Evolutionary conservation across 2,113 vertebrate species (phyloP).

Genomic region (Thymallus thymallus): DNA sequence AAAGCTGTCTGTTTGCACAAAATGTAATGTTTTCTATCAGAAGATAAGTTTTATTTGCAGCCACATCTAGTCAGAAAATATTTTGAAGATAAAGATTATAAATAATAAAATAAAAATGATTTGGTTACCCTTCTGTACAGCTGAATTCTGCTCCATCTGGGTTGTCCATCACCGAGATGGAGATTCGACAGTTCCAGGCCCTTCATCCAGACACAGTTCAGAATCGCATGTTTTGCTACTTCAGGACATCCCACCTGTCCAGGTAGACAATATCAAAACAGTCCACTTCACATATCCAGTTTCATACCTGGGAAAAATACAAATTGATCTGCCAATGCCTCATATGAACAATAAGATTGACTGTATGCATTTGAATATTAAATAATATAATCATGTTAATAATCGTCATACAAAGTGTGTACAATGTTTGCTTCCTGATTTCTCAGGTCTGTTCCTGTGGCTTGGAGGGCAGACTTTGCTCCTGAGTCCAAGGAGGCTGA

Average conservation of each 20-base stretch:
- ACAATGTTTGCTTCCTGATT: not conserved
- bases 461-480: slow-evolving; percentile 80
- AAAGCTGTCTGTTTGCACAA: too few relatives aligned
- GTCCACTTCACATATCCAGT: too few relatives aligned
- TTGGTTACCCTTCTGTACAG: slow-evolving; percentile 51
- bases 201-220: slow-evolving; percentile 54
- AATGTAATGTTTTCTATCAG: too few relatives aligned
- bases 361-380: too few relatives aligned
- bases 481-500: slow-evolving; percentile 79
- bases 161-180: slow-evolving; percentile 86
- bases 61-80: too few relatives aligned
- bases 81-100: not conserved
- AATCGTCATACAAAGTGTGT: too few relatives aligned
- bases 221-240: slow-evolving; percentile 77
- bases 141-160: slow-evolving; percentile 70
- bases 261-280: slow-evolving; percentile 49
- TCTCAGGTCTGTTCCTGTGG: slow-evolving; percentile 80
- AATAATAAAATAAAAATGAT: too few relatives aligned
- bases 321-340: too few relatives aligned
- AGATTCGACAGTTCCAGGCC: slow-evolving; percentile 82
- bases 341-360: too few relatives aligned
- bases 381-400: too few relatives aligned
- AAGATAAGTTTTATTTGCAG: too few relatives aligned
- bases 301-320: too few relatives aligned
- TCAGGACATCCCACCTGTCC: slow-evolving; percentile 73